These are phyloP conservation scores for Macrosoma leucophasiata DNA, from an alignment of 2,888 invertebrate genomes.

Conservation along the genomic window DNA sequence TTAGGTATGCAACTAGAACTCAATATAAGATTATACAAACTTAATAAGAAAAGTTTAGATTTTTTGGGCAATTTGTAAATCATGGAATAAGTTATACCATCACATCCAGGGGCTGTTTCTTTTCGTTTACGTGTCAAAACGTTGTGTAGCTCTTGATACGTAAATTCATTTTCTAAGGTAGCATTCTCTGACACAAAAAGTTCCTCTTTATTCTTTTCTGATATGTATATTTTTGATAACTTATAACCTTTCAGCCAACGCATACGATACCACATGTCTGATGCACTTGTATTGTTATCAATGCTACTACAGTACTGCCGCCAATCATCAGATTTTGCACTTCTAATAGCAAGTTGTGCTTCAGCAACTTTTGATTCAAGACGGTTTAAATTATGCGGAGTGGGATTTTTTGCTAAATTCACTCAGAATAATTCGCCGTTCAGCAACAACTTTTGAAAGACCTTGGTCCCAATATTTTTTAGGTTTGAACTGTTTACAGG, in stretches of 20 bases:
- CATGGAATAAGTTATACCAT: constrained; percentile 20
- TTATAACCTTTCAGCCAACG: constrained; percentile 7
- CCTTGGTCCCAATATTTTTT: constrained; percentile 24
- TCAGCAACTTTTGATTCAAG: constrained; percentile 14
- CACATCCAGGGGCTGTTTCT: constrained; percentile 17
- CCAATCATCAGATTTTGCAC: constrained; percentile 15
- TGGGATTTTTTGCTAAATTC: constrained; percentile 25
- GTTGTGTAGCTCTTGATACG: too few species aligned
- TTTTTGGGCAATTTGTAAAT: constrained; percentile 11
- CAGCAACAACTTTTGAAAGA: constrained; percentile 24
- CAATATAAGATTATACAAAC: constrained; percentile 13
- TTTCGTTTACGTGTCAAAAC: too few species aligned
- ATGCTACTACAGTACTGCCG: constrained; percentile 9
- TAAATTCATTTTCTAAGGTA: too few species aligned
- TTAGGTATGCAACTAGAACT: constrained; percentile 4
- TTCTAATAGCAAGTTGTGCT: constrained; percentile 13
- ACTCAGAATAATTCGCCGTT: constrained; percentile 21
- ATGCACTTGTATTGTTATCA: constrained; percentile 1
- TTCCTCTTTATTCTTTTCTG: background rate
- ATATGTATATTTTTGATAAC: background rate
- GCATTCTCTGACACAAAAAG: constrained; percentile 2
- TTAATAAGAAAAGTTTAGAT: constrained; percentile 9
- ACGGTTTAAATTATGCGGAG: constrained; percentile 17
- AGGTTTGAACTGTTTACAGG: constrained; percentile 21
- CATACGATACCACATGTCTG: constrained; percentile 8